These are phyloP conservation scores for Bagarius yarrelli DNA, from an alignment of 2,113 vertebrate genomes.

Conservation along the genomic window DNA sequence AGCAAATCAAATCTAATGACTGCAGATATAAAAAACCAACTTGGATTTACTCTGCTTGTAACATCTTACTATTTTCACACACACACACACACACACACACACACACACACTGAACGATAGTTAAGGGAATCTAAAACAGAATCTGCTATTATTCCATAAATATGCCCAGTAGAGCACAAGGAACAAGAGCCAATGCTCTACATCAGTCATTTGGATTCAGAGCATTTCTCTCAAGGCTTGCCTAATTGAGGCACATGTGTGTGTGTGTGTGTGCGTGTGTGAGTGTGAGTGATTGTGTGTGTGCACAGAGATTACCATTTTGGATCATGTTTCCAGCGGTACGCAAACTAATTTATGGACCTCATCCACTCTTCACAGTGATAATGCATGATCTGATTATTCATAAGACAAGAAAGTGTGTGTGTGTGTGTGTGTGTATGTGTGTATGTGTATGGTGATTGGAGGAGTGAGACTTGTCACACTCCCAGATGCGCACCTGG, in stretches of 20 bases:
- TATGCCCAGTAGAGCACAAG: constrained; percentile 18
- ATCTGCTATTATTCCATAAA: not conserved
- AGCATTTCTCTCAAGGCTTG: constrained; percentile 36
- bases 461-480: constrained; percentile 60
- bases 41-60: not conserved
- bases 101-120: not conserved
- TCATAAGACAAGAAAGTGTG: constrained; percentile 47
- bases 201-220: constrained; percentile 33
- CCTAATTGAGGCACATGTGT: constrained; percentile 24
- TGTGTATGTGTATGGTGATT: constrained; percentile 29
- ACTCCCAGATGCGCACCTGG: constrained; percentile 77
- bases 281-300: constrained; percentile 9
- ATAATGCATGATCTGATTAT: constrained; percentile 66
- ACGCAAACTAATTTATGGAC: constrained; percentile 51
- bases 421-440: constrained; percentile 25
- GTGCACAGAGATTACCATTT: constrained; percentile 45
- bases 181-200: constrained; percentile 32
- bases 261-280: constrained; percentile 23
- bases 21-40: too few relatives aligned
- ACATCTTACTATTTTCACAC: not conserved
- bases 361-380: constrained; percentile 39
- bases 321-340: constrained; percentile 46
- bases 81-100: constrained; percentile 4
- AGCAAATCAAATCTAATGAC: too few relatives aligned
- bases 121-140: constrained; percentile 8